phyloP scores from a whole-genome alignment of 2,797 vertebrate species.

The Chelonia mydas region DNA sequence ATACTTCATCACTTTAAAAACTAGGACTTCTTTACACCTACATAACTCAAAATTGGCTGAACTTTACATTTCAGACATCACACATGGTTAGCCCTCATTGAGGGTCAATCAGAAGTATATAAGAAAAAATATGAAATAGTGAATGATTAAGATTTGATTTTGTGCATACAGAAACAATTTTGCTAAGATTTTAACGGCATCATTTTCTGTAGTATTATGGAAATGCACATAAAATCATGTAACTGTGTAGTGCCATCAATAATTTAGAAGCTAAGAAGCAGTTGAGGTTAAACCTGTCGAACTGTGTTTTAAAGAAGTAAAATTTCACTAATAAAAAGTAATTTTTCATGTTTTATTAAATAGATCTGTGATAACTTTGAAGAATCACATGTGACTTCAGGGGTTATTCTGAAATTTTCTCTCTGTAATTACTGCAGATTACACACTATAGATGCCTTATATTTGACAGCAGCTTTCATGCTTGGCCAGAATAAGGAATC shows the following conservation, averaged over 20 bases:
- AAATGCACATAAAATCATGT: not conserved
- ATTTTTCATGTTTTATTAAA: conserved; percentile 11
- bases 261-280: not conserved
- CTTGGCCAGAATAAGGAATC: not conserved
- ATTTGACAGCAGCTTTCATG: not conserved
- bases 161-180: not conserved
- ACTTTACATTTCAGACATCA: not conserved
- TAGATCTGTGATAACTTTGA: not conserved
- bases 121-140: not conserved
- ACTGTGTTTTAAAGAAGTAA: not conserved
- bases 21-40: not conserved
- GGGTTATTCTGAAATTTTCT: not conserved
- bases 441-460: not conserved
- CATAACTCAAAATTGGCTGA: not conserved
- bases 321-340: not conserved
- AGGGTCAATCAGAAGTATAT: not conserved
- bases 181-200: not conserved
- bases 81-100: not conserved
- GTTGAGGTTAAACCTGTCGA: not conserved
- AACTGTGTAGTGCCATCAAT: not conserved
- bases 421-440: not conserved
- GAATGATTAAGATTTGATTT: not conserved
- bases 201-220: not conserved
- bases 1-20: not conserved
- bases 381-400: conserved; percentile 1